Evolutionary conservation across 2,888 invertebrate genomes (phyloP), one percentile per base, ranked within the genome.

Genomic region (Lithodes maja): DNA sequence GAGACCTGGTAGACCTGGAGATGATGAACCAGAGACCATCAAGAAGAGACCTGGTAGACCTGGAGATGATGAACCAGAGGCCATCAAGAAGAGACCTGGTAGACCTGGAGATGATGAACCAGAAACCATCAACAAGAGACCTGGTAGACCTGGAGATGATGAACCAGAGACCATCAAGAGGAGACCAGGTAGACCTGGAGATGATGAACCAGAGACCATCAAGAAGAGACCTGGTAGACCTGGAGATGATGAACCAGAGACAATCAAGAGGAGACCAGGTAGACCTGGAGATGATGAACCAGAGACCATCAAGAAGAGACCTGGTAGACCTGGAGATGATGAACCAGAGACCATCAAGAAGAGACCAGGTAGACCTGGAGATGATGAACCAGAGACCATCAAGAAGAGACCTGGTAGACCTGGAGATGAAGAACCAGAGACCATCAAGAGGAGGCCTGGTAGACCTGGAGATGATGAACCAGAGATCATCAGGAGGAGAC

Each of bases 271-370:
- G 69, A 86, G 69, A 53, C 86, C 86, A 80, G 80, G 79, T 52
- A 86, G 71, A 69, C 79, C 78, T 15, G 80, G 83, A n/a, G 83
- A 83, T 12, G 82, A 83, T 3, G 83, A 83, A 83, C 83, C 83
- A 74, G 83, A 83, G 85, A 55, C 54, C 61, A 78, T n/a, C 49
- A 85, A 68, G 71, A 86, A 53, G 54, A 78, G 86, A 17, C 79
- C 78, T 69, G 69, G 71, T 9, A 80, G 79, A 53, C 78, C 86
- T 61, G 71, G 86, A 52, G 79, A 79, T 33, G 79, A 79, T 15
- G 79, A 79, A 86, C 79, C 86, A 68, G 78, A 74, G 68, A 9
- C 33, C 0, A 69, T 50, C 3, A 78, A 52, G 50, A 78, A 77
- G 53, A 83, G 17, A n/a, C 83, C 78, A 3, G 77, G 77, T 33